Conservation (phyloP, 2,797 vertebrate species). For the Ibycter americanus region DNA sequence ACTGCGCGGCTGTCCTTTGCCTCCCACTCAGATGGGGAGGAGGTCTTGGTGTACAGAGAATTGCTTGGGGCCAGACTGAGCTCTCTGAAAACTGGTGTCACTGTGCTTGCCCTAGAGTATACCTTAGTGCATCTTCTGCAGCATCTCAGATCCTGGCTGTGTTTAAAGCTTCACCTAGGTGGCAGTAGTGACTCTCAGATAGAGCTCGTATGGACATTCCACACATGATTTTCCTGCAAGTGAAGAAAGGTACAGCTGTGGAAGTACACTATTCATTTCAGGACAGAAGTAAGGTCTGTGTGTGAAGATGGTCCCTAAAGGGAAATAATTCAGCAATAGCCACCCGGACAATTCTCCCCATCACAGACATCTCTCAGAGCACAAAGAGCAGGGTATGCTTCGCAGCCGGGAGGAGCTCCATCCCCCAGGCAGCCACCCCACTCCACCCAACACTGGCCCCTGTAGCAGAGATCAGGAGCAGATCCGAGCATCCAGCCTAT, state of each 20-base stretch:
- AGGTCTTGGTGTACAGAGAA: background rate
- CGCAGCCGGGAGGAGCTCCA: background rate
- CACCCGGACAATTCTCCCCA: background rate
- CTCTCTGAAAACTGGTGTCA: background rate
- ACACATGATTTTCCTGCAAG: background rate
- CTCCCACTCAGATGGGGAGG: background rate
- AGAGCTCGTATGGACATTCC: background rate
- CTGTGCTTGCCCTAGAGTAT: background rate
- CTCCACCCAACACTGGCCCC: background rate
- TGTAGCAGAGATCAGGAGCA: background rate
- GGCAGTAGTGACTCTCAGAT: slow-evolving; percentile 22
- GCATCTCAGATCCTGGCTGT: background rate
- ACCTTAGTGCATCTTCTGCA: background rate
- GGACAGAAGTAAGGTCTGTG: background rate
- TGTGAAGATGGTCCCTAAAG: background rate
- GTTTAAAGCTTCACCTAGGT: slow-evolving; percentile 17
- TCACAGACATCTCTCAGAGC: slow-evolving; percentile 7
- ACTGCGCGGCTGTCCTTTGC: accelerated
- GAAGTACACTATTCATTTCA: background rate
- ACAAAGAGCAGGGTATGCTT: background rate
- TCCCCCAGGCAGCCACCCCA: background rate
- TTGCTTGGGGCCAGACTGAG: background rate
- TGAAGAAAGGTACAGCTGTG: background rate
- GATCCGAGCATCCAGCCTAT: background rate
- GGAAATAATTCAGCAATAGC: background rate